Base-by-base conservation (phyloP, 2,888 invertebrate genomes). In the Archaeoteleia sp. region DNA sequence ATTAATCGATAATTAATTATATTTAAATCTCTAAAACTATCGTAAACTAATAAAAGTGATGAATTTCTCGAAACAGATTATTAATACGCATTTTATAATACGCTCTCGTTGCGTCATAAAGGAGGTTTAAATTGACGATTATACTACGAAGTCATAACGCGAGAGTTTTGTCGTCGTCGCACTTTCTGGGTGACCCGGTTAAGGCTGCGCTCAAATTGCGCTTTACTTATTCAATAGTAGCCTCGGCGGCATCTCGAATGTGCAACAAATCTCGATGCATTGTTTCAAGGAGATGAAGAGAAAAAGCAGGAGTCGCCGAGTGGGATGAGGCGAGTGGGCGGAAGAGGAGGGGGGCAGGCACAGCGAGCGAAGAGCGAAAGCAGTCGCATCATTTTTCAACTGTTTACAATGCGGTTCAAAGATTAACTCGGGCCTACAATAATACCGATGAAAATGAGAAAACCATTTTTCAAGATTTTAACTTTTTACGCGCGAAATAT, bases 141-240 rank as follows among this genome's bases (percentile, higher is more conserved):
- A 51, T 29, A 30, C 30, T 25, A 34, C 20, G 51, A 30, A 46
- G 53, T 43, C 42, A 58, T 48, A 66, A 48, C 29, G 53, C 48
- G 53, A 42, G 65, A 51, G 8, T 25, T 53, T 58, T 54, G 29
- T 25, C 49, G 57, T 58, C 53, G 45, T 58, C 53, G 45, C 66
- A 65, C 29, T 66, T 66, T 66, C 66, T 66, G 66, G 66, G 66
- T 66, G 58, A 58, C 66, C 66, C 66, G 66, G 66, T 66, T 65
- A 58, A 45, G 51, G 58, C 58, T 29, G 34, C 34, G 15, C 58
- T 58, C 48, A 54, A 58, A 66, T 66, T 58, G 58, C 58, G 53
- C 54, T 66, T 66, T 58, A 58, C 66, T 66, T 66, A 66, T 66
- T 66, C 54, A 58, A 58, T 58, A 58, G 35, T 43, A 54, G 51